Conservation (phyloP, 2,888 invertebrate species). For the Lissocephala sabroskyi region DNA sequence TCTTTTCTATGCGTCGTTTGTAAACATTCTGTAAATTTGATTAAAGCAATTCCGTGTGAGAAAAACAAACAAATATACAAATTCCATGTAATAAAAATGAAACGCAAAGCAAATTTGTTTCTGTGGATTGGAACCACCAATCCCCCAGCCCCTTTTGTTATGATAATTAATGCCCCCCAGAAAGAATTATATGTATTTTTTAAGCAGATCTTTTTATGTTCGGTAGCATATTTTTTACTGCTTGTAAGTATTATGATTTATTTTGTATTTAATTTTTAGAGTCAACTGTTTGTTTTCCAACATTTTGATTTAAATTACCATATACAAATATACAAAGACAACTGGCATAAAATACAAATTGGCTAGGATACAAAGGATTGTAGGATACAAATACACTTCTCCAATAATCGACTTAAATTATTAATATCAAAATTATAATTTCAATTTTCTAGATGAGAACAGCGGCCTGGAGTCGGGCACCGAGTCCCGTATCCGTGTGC, state of each 20-base stretch:
- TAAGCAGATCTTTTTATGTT: constrained; percentile 15
- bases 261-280: constrained; percentile 10
- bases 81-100: constrained; percentile 56
- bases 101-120: constrained; percentile 33
- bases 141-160: constrained; percentile 4
- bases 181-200: constrained; percentile 9
- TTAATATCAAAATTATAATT: constrained; percentile 25
- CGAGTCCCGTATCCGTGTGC: constrained; percentile 71
- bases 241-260: constrained; percentile 48
- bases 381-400: constrained; percentile 2
- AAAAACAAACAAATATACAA: constrained; percentile 10
- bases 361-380: background rate
- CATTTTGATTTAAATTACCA: constrained; percentile 18
- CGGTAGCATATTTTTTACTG: constrained; percentile 34
- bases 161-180: constrained; percentile 1
- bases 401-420: background rate
- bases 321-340: constrained; percentile 12
- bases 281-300: constrained; percentile 17
- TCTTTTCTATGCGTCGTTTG: constrained; percentile 53
- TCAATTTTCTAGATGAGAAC: constrained; percentile 40
- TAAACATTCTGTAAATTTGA: constrained; percentile 55
- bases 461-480: constrained; percentile 30
- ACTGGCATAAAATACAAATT: constrained; percentile 4
- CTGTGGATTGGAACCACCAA: no score
- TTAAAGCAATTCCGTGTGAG: background rate